Evolutionary conservation across 2,113 vertebrate species (phyloP), one percentile per base, ranked within the genome.

Genomic region (Brevimyrus niger): DNA sequence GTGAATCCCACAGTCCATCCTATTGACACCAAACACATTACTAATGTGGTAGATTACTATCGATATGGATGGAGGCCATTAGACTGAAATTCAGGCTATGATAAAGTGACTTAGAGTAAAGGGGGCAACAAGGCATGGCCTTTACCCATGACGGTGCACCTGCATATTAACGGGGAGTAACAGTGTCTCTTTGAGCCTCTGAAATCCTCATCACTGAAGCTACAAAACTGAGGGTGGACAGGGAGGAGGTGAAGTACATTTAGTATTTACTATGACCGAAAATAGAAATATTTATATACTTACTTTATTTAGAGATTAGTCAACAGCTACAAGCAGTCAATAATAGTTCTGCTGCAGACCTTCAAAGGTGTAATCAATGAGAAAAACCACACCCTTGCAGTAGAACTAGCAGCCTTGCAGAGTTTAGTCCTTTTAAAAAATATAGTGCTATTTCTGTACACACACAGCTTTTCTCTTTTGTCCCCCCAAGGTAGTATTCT

Each of bases 391-490:
- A 80, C 35, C 73, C 73, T 42, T 19, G 61, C 27, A 42, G 73
- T 19, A 80, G 31, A 27, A 31, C 35, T 80, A 80, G 73, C 73
- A 80, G 73, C 73, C 35, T 80, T 80, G 31, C 73, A 80, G 73
- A 38, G 17, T 80, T 80, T 80, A 80, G 73, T 80, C 35, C 73
- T 80, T 80, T 80, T 80, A 80, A 80, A 80, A 80, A 80, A 80
- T 80, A 80, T 80, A 80, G 73, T 80, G 73, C 35, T 80, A 80
- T 80, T 80, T 80, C 73, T 80, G 73, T 80, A 80, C 73, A 80
- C 15, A 80, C 73, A 80, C 73, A 80, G 73, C 13, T 19, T 42
- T 42, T 80, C 73, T 80, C 31, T 42, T 80, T 38, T 80, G n/a
- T 31, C 61, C n/a, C 10, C 35, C 73, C 13, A 15, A 80, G 73